Base-by-base conservation (phyloP, 1,140 invertebrate species). In the Drosophila leontia region DNA sequence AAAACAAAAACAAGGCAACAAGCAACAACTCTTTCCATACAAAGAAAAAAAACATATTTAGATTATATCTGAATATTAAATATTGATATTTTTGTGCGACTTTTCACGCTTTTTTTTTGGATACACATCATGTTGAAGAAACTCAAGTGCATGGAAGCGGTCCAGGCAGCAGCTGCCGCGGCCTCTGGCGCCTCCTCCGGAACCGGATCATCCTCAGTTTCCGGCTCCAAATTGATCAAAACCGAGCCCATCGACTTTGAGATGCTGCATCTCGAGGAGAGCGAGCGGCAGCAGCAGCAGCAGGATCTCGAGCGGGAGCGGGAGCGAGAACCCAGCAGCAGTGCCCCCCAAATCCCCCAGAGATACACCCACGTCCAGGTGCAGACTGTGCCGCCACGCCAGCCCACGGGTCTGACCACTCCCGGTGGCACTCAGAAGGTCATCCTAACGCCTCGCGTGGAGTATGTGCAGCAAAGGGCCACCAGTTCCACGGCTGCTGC, bases 191-290 rank as follows among this genome's bases (percentile, higher is more conserved):
- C 63, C 8, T 56, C 63, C 15, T 17, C 68, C 2, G 62, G 58
- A 11, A 15, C 59, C 0, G 48, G 41, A 26, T 41, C 58, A 12
- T 5, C 35, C 7, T n/a, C 57, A 5, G 19, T 42, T 2, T 29
- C 47, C 12, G 6, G 47, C 32, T 23, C 74, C 11, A 92, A 92
- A 39, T 29, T 82, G 19, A 92, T 92, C 59, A 92, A 92, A 63
- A 84, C 91, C 45, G 91, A 92, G 45, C 91, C 91, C 17, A 78
- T 92, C 3, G 91, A 92, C 59, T 90, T 86, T 11, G 91, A 92
- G 76, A 83, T 92, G 91, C 37, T 92, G 61, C 87, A 92, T 45
- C 51, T 92, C 44, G 87, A 91, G 65, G 76, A 88, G 51, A 76
- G 53, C n/a, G 83, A 87, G 5, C 13, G 53, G 19, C 53, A 60